These are phyloP conservation scores for Carollia perspicillata DNA, from an alignment of 2,113 vertebrate genomes.

Conservation along the genomic window DNA sequence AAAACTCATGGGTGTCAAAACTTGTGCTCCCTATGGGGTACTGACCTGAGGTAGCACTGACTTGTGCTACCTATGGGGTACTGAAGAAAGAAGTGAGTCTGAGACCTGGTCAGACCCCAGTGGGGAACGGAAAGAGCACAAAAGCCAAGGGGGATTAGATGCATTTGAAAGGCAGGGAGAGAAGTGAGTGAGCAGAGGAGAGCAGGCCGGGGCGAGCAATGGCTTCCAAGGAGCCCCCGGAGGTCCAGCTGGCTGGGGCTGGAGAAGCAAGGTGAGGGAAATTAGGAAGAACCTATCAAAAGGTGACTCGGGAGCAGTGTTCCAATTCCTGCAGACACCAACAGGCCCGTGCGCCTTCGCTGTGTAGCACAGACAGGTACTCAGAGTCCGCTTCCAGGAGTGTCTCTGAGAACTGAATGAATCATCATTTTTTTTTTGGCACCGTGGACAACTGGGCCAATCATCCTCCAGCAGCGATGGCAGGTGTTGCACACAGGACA, in stretches of 20 bases:
- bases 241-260: background rate
- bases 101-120: background rate
- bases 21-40: background rate
- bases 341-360: background rate
- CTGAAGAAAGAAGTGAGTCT: background rate
- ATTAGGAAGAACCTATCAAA: background rate
- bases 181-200: background rate
- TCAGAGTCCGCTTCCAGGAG: background rate
- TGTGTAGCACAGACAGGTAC: too few species aligned
- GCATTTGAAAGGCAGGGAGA: background rate
- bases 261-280: background rate
- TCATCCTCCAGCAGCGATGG: background rate
- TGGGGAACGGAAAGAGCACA: background rate
- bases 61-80: background rate
- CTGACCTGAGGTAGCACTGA: too few species aligned
- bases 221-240: background rate
- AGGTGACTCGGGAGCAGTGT: background rate
- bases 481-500: background rate
- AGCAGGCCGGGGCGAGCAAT: background rate
- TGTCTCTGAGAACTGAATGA: background rate
- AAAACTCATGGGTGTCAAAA: background rate
- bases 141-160: background rate
- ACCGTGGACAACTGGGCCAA: background rate
- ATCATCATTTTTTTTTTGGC: too few species aligned
- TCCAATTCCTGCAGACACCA: background rate